These are phyloP conservation scores for Syngnathus floridae DNA, from an alignment of 2,113 vertebrate species.

Conservation along the genomic window DNA sequence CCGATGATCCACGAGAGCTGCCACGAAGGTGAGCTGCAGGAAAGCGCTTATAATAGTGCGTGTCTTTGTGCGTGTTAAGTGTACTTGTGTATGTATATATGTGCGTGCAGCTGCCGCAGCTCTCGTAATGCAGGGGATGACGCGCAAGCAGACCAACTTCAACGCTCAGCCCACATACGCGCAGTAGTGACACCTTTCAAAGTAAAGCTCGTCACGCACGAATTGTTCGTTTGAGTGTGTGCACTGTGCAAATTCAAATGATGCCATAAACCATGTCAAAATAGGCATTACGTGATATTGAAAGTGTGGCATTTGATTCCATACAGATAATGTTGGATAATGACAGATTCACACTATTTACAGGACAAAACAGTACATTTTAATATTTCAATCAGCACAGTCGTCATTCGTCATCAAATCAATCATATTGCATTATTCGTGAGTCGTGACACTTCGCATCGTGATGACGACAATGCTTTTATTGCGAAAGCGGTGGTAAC, in stretches of 20 bases:
- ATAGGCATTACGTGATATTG: background rate
- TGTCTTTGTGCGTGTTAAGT: constrained; percentile 40
- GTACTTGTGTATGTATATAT: background rate
- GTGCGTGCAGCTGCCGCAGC: constrained; percentile 57
- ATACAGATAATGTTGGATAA: background rate
- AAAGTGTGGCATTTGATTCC: background rate
- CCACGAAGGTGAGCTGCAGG: constrained; percentile 39
- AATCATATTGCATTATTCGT: too few species aligned
- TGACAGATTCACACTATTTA: background rate
- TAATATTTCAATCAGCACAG: background rate
- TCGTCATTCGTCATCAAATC: background rate
- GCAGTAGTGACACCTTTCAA: constrained; percentile 28
- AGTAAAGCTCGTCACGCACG: constrained; percentile 29
- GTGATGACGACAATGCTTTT: background rate
- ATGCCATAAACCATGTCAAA: background rate
- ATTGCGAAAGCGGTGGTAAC: background rate
- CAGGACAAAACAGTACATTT: background rate
- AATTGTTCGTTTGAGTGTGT: background rate
- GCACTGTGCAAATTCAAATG: background rate
- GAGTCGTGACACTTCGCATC: too few species aligned
- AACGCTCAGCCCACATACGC: constrained; percentile 12
- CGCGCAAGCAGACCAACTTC: constrained; percentile 42
- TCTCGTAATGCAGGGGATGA: constrained; percentile 60
- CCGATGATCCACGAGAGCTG: constrained; percentile 36
- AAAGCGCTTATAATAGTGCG: constrained; percentile 5